A percentile compares a stretch with the other conserved stretches of the same genome.
These are phyloP conservation scores for Tupaia chinensis DNA, from an alignment of 2,113 vertebrate genomes.

Conservation along the genomic window DNA sequence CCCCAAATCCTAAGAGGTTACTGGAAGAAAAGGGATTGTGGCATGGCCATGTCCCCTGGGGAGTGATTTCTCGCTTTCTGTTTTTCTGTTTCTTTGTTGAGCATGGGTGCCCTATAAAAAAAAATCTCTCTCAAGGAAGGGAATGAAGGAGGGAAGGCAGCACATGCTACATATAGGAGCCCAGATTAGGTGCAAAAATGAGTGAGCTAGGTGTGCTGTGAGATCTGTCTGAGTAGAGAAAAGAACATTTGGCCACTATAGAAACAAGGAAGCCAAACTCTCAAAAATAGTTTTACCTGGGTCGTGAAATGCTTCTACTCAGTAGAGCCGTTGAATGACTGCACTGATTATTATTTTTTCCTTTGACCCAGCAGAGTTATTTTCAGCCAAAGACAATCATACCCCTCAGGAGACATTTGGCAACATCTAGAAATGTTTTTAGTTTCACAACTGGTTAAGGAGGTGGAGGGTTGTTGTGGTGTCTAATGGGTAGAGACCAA, in stretches of 20 bases:
- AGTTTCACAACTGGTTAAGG: background rate
- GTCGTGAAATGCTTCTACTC: background rate
- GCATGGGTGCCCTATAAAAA: no score
- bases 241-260: background rate
- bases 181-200: background rate
- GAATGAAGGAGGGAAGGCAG: background rate
- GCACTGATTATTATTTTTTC: background rate
- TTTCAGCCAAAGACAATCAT: background rate
- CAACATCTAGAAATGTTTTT: background rate
- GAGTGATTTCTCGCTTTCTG: no score
- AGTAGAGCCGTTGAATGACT: no score
- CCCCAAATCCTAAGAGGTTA: no score
- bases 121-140: no score
- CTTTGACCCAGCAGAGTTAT: background rate
- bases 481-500: background rate
- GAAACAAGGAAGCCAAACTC: background rate
- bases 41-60: no score
- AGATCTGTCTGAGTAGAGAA: background rate
- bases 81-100: no score
- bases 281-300: background rate
- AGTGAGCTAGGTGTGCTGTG: background rate
- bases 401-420: background rate
- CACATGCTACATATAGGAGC: background rate
- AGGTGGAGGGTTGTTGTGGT: background rate
- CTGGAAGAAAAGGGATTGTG: no score